A percentile compares a stretch with the other conserved stretches of the same genome.
Conservation (phyloP, 2,888 invertebrate species). For the Acrobasis consociella region DNA sequence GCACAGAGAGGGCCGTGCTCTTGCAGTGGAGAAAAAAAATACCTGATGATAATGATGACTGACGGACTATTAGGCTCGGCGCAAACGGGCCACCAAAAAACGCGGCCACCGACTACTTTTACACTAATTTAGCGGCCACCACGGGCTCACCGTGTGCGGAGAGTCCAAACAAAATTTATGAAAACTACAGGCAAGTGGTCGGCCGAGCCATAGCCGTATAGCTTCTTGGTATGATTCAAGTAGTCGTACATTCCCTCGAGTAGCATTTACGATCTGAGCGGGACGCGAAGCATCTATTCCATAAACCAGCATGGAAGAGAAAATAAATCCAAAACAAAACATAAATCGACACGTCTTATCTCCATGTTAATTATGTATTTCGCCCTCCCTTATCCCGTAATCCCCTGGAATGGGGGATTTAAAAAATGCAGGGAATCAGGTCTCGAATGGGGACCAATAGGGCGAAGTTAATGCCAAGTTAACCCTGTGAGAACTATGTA, state of each 20-base stretch:
- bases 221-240: too few relatives aligned
- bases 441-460: constrained; percentile 13
- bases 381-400: constrained; percentile 2
- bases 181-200: too few relatives aligned
- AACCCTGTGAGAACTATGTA: neutral
- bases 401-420: constrained; percentile 13
- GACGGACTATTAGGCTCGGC: too few relatives aligned
- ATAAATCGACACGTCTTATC: constrained; percentile 14
- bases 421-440: constrained; percentile 13
- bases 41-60: too few relatives aligned
- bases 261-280: neutral
- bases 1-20: too few relatives aligned
- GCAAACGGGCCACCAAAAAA: too few relatives aligned
- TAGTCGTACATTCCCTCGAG: neutral
- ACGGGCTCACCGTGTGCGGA: too few relatives aligned
- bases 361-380: constrained; percentile 18
- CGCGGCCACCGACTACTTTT: too few relatives aligned
- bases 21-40: too few relatives aligned
- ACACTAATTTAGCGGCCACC: too few relatives aligned
- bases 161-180: too few relatives aligned
- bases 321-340: constrained; percentile 2
- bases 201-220: too few relatives aligned
- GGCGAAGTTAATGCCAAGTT: constrained; percentile 10
- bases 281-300: neutral
- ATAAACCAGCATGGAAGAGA: neutral